These are phyloP conservation scores for Pontoporia blainvillei DNA, from an alignment of 2,113 vertebrate genomes.

Conservation along the genomic window DNA sequence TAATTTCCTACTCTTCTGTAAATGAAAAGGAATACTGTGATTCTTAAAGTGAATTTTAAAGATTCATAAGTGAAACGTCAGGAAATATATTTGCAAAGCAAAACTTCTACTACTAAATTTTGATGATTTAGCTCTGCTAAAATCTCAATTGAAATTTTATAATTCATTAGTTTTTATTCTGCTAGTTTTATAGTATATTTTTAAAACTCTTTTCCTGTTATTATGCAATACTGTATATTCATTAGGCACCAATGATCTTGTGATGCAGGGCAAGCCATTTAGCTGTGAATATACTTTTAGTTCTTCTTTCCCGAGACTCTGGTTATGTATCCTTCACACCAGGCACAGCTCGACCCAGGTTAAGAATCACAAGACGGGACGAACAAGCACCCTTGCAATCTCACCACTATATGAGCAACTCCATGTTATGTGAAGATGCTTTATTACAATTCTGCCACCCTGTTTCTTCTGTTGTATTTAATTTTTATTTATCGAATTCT, in stretches of 20 bases:
- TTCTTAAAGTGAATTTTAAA: not conserved
- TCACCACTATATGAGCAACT: not conserved
- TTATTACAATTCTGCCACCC: not conserved
- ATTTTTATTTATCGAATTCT: not conserved
- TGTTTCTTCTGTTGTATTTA: not conserved
- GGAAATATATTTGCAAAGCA: not conserved
- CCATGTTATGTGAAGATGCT: not conserved
- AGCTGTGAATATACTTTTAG: not conserved
- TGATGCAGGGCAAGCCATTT: not conserved
- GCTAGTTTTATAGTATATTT: not conserved
- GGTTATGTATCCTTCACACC: not conserved
- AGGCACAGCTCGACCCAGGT: not conserved
- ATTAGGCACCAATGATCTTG: not conserved
- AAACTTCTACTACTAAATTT: not conserved
- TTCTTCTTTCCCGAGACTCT: not conserved
- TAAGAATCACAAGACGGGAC: not conserved
- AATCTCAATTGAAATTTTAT: not conserved
- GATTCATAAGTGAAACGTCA: not conserved
- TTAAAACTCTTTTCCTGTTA: not conserved
- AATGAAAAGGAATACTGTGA: not conserved
- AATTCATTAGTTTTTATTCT: not conserved
- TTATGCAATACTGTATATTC: not conserved
- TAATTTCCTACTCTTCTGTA: not conserved
- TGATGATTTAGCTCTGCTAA: not conserved
- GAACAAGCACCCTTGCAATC: not conserved